These are phyloP conservation scores for Drosophila parthenogenetica DNA, from an alignment of 2,888 invertebrate genomes.

Conservation along the genomic window DNA sequence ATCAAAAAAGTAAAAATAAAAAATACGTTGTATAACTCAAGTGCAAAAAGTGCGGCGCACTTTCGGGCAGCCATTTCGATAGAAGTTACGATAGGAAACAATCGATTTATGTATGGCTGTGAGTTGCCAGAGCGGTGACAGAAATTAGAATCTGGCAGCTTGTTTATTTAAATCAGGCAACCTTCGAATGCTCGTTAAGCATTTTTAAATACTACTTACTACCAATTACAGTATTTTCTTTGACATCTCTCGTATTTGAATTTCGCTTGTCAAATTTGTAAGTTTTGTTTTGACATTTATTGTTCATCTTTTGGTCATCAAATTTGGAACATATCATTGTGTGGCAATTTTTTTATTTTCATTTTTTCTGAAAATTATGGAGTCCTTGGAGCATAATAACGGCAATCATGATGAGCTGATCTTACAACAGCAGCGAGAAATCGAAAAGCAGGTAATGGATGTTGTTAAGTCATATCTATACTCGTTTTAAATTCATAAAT, in stretches of 20 bases:
- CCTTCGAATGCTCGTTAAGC: not conserved
- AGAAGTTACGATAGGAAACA: not conserved
- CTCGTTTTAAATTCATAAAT: too few relatives aligned
- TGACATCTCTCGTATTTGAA: not conserved
- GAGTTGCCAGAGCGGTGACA: too few relatives aligned
- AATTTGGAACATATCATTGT: slow-evolving; percentile 30
- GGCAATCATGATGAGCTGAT: slow-evolving; percentile 90
- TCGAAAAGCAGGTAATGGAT: slow-evolving; percentile 92
- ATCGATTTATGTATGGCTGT: slow-evolving; percentile 3
- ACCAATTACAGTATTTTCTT: not conserved
- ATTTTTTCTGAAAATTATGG: slow-evolving; percentile 55
- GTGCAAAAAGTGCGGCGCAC: slow-evolving; percentile 11
- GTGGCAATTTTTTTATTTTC: not conserved
- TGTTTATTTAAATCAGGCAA: too few relatives aligned
- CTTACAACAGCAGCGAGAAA: slow-evolving; percentile 96
- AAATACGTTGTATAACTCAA: not conserved
- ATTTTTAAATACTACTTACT: not conserved
- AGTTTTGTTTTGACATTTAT: slow-evolving; percentile 1
- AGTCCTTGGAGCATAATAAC: slow-evolving; percentile 62
- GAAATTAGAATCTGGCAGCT: not conserved
- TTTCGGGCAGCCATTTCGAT: slow-evolving; percentile 16
- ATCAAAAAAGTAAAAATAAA: slow-evolving; percentile 14
- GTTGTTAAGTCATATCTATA: not conserved
- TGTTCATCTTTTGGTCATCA: not conserved
- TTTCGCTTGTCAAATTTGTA: not conserved